Percentiles rank a stretch among this genome's conserved stretches.
These are phyloP conservation scores for Chrysolina haemoptera DNA, from an alignment of 2,888 invertebrate species.

Conservation along the genomic window DNA sequence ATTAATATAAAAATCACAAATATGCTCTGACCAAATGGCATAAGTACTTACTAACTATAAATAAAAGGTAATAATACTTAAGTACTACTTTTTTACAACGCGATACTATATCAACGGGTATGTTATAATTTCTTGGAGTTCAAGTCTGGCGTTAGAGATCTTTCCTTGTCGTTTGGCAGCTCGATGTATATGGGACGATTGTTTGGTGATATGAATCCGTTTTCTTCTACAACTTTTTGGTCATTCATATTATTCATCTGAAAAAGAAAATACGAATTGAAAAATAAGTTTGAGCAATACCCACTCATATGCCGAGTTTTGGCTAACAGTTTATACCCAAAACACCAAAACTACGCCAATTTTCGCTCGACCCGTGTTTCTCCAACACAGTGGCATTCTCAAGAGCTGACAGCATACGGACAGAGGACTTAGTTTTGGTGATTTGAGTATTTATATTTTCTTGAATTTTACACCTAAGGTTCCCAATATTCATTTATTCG, in stretches of 20 bases:
- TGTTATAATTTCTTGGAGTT: constrained; percentile 40
- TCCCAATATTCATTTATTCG: no score
- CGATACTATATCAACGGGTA: constrained; percentile 17
- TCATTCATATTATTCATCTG: constrained; percentile 71
- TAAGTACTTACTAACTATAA: constrained; percentile 30
- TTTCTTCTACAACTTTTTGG: constrained; percentile 69
- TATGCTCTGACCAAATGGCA: constrained; percentile 49
- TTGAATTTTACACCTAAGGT: no score
- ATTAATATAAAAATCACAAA: constrained; percentile 49
- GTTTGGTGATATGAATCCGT: constrained; percentile 74
- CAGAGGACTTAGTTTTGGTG: no score
- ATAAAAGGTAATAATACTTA: constrained; percentile 30
- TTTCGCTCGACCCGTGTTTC: no score
- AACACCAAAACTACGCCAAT: no score
- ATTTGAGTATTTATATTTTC: no score
- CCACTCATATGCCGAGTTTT: no score
- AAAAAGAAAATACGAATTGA: constrained; percentile 31
- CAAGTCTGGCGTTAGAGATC: constrained; percentile 45
- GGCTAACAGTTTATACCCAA: no score
- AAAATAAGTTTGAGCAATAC: no score
- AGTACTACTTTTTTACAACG: constrained; percentile 39
- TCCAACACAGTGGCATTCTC: no score
- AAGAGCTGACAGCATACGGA: no score
- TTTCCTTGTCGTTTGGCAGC: constrained; percentile 75
- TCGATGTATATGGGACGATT: constrained; percentile 80